Evolutionary conservation across 2,113 vertebrate species (phyloP).

Genomic region (Pan troglodytes): NHGRI_mPanTro3-v2.1_pri NC_072419.2:45290001-45290500

Average conservation of each 20-base stretch:
- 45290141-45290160: too few species aligned
- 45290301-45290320: background rate
- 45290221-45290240: background rate
- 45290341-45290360: background rate
- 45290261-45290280: background rate
- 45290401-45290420: background rate
- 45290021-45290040: background rate
- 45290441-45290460: fast-evolving
- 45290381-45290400: background rate
- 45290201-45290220: background rate
- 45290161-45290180: background rate
- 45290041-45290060: background rate
- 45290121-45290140: background rate
- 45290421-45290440: background rate
- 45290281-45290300: background rate
- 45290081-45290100: background rate
- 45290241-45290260: background rate
- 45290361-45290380: background rate
- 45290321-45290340: background rate
- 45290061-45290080: background rate
- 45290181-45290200: background rate
- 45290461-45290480: background rate
- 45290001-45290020: too few species aligned
- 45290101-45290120: background rate
- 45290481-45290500: background rate